Conservation (phyloP, 1,140 invertebrate genomes). For the Pemphigus obesinymphae region DNA sequence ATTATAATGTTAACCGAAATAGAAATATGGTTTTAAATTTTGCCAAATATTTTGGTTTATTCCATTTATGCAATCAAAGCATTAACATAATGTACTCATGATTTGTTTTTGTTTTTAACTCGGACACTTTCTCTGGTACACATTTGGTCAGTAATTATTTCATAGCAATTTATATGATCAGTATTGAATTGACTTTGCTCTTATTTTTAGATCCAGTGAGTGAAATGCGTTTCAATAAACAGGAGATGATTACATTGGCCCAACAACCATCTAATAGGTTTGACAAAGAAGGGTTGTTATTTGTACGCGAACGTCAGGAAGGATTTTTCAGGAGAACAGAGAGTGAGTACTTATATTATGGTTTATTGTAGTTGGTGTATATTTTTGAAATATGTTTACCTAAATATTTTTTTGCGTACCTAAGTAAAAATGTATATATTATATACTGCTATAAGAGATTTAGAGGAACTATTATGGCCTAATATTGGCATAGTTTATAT, state of each 20-base stretch:
- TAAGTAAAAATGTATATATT: neutral
- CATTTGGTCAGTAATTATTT: neutral
- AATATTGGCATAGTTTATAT: neutral
- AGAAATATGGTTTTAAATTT: neutral
- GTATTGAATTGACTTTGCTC: neutral
- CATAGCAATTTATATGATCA: neutral
- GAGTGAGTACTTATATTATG: conserved; percentile 57
- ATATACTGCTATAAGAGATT: neutral
- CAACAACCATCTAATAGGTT: conserved; percentile 81
- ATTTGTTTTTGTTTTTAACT: neutral
- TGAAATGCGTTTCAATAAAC: conserved; percentile 83
- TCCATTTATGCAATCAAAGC: neutral
- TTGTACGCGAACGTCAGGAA: conserved; percentile 81
- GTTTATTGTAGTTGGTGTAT: neutral
- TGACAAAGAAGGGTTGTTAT: conserved; percentile 85
- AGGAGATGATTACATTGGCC: conserved; percentile 77
- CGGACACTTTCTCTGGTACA: neutral
- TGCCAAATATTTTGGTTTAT: neutral
- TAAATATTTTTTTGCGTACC: neutral
- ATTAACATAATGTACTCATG: neutral
- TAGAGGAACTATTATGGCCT: neutral
- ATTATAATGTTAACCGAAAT: neutral
- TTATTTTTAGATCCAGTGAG: neutral
- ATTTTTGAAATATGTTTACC: neutral
- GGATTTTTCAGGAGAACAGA: conserved; percentile 85